A percentile compares a stretch with the other conserved stretches of the same genome.
These are phyloP conservation scores for Hololepta plana DNA, from an alignment of 2,888 invertebrate genomes.

Conservation along the genomic window DNA sequence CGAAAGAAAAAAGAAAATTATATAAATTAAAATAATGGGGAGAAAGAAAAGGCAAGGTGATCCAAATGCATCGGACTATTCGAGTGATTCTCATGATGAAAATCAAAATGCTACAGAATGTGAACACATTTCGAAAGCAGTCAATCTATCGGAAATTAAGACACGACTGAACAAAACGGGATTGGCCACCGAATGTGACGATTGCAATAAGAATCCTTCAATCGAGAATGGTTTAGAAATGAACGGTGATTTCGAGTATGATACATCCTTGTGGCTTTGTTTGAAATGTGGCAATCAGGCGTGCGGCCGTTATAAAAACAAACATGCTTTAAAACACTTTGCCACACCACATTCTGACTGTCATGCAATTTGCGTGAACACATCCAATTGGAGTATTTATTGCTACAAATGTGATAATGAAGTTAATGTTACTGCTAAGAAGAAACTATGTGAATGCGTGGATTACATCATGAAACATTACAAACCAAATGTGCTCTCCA, in stretches of 20 bases:
- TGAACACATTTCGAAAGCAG: no score
- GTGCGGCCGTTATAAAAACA: conserved; percentile 48
- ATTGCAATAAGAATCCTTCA: no score
- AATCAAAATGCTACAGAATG: no score
- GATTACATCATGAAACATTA: conserved; percentile 9
- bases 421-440: conserved; percentile 37
- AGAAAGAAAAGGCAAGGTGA: no score
- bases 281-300: conserved; percentile 62
- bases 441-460: conserved; percentile 45
- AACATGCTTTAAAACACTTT: conserved; percentile 59
- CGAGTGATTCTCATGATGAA: no score
- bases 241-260: conserved; percentile 25
- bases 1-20: no score
- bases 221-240: no score
- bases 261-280: conserved; percentile 54
- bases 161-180: no score
- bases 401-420: conserved; percentile 64
- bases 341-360: conserved; percentile 56
- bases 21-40: no score
- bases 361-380: conserved; percentile 57
- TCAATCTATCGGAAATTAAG: no score
- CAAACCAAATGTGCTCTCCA: background rate
- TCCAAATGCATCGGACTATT: no score
- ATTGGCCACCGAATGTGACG: no score
- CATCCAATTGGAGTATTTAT: conserved; percentile 52